Percentiles rank a stretch among this genome's conserved stretches.
phyloP scores from a whole-genome alignment of 2,113 vertebrate species.

The Felis chaus region DNA sequence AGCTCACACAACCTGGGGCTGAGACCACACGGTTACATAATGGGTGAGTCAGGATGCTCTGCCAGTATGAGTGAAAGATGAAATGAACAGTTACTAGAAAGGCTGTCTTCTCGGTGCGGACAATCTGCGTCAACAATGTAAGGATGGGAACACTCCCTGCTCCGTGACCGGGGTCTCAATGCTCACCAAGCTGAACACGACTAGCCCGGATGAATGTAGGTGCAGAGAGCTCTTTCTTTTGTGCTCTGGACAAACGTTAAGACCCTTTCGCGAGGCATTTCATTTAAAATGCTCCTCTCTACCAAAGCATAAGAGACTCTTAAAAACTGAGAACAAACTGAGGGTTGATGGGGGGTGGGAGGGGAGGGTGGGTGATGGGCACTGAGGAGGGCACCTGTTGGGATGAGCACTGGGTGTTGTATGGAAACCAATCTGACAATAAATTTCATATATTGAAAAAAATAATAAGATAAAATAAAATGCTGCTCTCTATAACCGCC shows the following conservation, averaged over 20 bases:
- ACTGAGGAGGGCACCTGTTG: no score
- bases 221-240: not conserved
- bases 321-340: no score
- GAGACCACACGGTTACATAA: not conserved
- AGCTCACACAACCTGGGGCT: not conserved
- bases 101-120: not conserved
- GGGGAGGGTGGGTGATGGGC: no score
- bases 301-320: no score
- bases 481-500: not conserved
- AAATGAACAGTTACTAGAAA: constrained; percentile 34
- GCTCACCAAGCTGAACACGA: not conserved
- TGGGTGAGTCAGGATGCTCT: not conserved
- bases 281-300: not conserved
- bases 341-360: no score
- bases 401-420: no score
- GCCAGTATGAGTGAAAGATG: not conserved
- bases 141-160: not conserved
- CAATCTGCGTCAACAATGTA: not conserved
- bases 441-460: no score
- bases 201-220: not conserved
- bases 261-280: not conserved
- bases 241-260: not conserved
- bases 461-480: not conserved
- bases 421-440: no score
- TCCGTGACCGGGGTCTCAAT: not conserved